These are phyloP conservation scores for Falco cherrug DNA, from an alignment of 2,797 vertebrate genomes.

Conservation along the genomic window DNA sequence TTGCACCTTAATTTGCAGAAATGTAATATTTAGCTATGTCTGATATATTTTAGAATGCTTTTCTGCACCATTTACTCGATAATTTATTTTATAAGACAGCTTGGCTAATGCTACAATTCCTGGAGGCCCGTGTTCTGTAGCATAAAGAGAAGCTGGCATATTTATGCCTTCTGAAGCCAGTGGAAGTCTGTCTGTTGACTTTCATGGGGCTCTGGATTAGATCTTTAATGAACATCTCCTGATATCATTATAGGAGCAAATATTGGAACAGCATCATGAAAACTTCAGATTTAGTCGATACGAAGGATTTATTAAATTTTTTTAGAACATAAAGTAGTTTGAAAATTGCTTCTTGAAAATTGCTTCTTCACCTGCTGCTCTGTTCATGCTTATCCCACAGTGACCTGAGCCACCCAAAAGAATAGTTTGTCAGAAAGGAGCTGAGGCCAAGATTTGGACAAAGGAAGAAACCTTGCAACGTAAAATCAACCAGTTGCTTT, in stretches of 20 bases:
- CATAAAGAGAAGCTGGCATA: neutral
- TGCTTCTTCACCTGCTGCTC: constrained; percentile 55
- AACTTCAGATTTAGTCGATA: constrained; percentile 41
- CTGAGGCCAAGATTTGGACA: neutral
- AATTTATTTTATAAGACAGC: neutral
- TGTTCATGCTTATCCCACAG: neutral
- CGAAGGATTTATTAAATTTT: constrained; percentile 32
- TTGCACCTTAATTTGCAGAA: neutral
- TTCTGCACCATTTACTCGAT: neutral
- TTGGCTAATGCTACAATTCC: neutral
- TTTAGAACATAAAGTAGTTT: constrained; percentile 16
- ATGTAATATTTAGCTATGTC: neutral
- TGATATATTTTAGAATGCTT: neutral
- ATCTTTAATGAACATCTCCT: constrained; percentile 65
- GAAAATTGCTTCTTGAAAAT: constrained; percentile 60
- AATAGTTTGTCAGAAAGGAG: neutral
- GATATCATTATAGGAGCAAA: constrained; percentile 63
- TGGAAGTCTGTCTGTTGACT: constrained; percentile 43
- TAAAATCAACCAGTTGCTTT: neutral
- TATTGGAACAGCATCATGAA: constrained; percentile 60
- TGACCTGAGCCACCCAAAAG: constrained; percentile 27
- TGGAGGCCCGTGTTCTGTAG: neutral
- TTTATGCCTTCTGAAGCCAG: neutral
- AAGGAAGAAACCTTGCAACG: neutral
- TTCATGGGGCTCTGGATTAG: constrained; percentile 50